These are phyloP conservation scores for Sturmia bella DNA, from an alignment of 2,888 invertebrate species.

Conservation along the genomic window DNA sequence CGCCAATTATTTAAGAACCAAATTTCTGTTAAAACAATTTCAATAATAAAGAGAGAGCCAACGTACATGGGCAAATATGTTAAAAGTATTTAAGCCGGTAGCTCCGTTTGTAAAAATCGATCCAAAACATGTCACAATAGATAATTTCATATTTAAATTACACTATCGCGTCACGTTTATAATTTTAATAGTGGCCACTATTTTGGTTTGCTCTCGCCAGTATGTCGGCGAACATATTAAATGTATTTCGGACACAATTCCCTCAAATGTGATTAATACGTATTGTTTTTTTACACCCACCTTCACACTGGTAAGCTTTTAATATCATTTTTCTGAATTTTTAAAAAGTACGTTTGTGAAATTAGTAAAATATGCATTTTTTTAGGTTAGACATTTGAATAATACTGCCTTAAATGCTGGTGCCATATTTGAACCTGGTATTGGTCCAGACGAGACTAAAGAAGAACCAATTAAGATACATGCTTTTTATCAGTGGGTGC, in stretches of 20 bases:
- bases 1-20: no score
- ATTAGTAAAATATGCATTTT: constrained; percentile 14
- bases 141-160: constrained; percentile 90
- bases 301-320: constrained; percentile 87
- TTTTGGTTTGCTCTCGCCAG: constrained; percentile 92
- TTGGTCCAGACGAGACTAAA: constrained; percentile 85
- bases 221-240: constrained; percentile 97
- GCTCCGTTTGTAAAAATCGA: constrained; percentile 86
- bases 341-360: background rate
- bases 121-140: constrained; percentile 84
- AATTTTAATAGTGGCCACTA: constrained; percentile 88
- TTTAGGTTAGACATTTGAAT: constrained; percentile 87
- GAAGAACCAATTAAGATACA: constrained; percentile 87
- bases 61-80: constrained; percentile 83
- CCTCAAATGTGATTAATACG: constrained; percentile 89
- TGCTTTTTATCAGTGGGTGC: constrained; percentile 97
- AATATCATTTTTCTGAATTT: no score
- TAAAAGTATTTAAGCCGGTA: constrained; percentile 85
- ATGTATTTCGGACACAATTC: constrained; percentile 88
- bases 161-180: constrained; percentile 93
- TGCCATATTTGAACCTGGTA: constrained; percentile 89
- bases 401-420: constrained; percentile 84
- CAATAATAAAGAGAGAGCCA: no score
- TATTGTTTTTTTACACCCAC: constrained; percentile 93
- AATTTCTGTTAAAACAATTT: no score